phyloP scores from a whole-genome alignment of 2,888 invertebrate genomes.

The Petrolisthes cinctipes region DNA sequence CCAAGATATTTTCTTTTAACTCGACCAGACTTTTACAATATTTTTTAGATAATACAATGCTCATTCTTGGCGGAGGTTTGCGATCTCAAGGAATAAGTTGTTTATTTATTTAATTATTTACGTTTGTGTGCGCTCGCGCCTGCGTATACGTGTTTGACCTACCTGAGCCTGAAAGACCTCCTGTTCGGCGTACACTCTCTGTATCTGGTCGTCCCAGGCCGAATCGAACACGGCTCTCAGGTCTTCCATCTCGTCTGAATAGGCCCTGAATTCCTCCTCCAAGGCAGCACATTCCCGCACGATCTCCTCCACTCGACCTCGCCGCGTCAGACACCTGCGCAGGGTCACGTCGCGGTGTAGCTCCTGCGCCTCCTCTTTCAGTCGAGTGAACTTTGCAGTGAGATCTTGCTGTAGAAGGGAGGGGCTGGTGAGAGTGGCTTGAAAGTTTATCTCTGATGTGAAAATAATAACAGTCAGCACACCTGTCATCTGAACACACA shows the following conservation, averaged over 20 bases:
- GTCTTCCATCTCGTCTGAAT: constrained; percentile 73
- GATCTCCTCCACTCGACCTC: constrained; percentile 64
- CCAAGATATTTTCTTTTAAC: too few species aligned
- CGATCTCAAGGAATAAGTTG: too few species aligned
- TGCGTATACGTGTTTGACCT: constrained; percentile 16
- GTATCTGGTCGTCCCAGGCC: constrained; percentile 81
- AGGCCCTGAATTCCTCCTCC: constrained; percentile 72
- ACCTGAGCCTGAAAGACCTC: constrained; percentile 77
- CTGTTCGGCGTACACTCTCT: constrained; percentile 79
- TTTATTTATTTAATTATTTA: neutral
- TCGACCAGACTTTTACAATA: too few species aligned
- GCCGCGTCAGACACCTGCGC: constrained; percentile 71
- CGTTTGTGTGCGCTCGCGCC: neutral
- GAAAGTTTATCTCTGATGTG: too few species aligned
- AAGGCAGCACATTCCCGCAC: constrained; percentile 75
- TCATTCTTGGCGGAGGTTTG: too few species aligned
- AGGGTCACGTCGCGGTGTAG: constrained; percentile 79
- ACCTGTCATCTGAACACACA: too few species aligned
- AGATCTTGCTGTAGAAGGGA: constrained; percentile 70
- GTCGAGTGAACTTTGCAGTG: constrained; percentile 75
- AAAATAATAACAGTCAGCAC: too few species aligned
- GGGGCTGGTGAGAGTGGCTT: neutral
- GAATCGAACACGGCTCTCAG: constrained; percentile 76
- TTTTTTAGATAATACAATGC: too few species aligned
- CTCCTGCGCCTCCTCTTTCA: constrained; percentile 78